Conservation (phyloP, 2,888 invertebrate genomes). For the Pasiphila rectangulata region DNA sequence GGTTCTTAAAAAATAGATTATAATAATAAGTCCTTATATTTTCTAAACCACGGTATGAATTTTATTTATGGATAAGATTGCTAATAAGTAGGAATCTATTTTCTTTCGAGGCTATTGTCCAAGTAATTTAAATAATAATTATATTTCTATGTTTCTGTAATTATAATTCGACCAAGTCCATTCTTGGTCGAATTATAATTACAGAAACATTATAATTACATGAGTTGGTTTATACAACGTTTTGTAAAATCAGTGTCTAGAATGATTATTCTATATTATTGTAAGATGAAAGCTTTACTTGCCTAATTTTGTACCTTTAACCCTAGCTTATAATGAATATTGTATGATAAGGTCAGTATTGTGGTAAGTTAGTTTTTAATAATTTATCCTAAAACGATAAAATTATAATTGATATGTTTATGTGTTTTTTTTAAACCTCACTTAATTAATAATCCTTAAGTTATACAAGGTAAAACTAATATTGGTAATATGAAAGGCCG, state of each 20-base stretch:
- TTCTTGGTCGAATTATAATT: too few relatives aligned
- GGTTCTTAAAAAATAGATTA: slow-evolving; percentile 36
- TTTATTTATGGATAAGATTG: neutral
- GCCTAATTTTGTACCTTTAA: slow-evolving; percentile 3
- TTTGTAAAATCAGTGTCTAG: slow-evolving; percentile 1
- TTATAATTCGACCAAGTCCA: too few relatives aligned
- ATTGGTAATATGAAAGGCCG: too few relatives aligned
- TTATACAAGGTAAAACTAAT: too few relatives aligned
- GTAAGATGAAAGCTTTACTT: neutral
- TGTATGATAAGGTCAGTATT: slow-evolving; percentile 20
- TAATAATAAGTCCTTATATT: neutral
- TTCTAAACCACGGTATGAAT: neutral
- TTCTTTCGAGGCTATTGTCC: too few relatives aligned
- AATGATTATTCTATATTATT: neutral
- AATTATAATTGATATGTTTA: neutral
- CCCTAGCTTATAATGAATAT: neutral
- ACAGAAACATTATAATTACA: slow-evolving; percentile 6
- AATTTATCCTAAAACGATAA: slow-evolving; percentile 10
- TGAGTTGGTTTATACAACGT: neutral
- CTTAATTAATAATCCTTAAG: too few relatives aligned
- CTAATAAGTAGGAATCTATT: too few relatives aligned
- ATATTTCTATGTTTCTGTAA: too few relatives aligned
- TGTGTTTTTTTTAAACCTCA: neutral
- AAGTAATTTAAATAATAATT: too few relatives aligned
- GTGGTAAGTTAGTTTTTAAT: slow-evolving; percentile 8